A percentile compares a stretch with the other conserved stretches of the same genome.
Evolutionary conservation across 1,140 invertebrate species (phyloP).

Genomic region (Brachionus manjavacas): DNA sequence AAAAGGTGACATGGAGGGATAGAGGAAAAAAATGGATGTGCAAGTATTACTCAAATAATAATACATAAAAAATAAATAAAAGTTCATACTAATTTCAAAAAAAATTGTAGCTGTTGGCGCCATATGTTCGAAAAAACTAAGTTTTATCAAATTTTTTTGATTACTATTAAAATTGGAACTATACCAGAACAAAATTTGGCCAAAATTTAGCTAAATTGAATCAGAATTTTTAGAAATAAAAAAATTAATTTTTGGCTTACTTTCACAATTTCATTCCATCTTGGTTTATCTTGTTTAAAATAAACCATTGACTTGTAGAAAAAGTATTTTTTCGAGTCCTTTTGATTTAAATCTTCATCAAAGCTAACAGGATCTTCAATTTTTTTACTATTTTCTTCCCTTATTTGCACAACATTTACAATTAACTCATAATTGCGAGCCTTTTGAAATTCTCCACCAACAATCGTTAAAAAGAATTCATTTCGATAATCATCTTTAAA

Average conservation of each 20-base stretch:
- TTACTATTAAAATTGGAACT: no score
- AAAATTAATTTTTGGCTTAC: not conserved
- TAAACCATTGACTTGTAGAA: slow-evolving; percentile 41
- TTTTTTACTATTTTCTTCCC: not conserved
- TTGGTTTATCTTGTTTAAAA: slow-evolving; percentile 39
- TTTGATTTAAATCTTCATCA: not conserved
- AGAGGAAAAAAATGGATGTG: no score
- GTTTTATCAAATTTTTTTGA: no score
- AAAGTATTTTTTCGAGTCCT: not conserved
- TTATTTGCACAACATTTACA: not conserved
- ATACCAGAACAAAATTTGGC: no score
- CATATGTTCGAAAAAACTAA: no score
- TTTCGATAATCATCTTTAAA: slow-evolving; percentile 22
- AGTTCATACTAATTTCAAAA: no score
- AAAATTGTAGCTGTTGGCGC: no score
- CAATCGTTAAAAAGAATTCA: slow-evolving; percentile 22
- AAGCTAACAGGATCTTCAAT: not conserved
- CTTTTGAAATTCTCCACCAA: slow-evolving; percentile 37
- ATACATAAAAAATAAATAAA: no score
- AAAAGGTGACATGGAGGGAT: no score
- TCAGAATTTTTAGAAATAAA: no score
- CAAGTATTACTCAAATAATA: no score
- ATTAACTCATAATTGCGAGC: slow-evolving; percentile 29
- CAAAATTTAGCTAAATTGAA: no score
- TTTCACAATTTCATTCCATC: slow-evolving; percentile 35